Evolutionary conservation across 2,888 invertebrate species (phyloP), one percentile per base, ranked within the genome.

Genomic region (Timema podura): DNA sequence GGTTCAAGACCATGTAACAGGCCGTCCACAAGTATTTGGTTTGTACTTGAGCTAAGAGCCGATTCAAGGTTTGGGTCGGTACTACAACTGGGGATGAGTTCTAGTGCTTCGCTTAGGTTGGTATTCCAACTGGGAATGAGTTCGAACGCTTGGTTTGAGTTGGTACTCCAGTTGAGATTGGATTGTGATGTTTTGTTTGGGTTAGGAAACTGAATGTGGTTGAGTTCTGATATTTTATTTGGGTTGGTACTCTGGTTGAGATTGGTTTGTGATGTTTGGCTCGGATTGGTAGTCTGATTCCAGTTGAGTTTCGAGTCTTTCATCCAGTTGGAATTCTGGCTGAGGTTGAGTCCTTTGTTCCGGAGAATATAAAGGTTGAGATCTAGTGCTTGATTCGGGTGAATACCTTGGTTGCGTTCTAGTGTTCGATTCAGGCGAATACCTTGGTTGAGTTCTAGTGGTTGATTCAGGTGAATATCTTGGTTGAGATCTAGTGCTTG

Each of bases 271-370:
- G 30, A 30, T 30, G 30, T 30, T 30, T 30, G 30, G 30, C 30
- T 30, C 30, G 30, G 30, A 30, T 57, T 57, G 57, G 57, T 15
- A 13, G 30, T 15, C 9, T 7, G 30, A n/a, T 30, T 57, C 16
- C 3, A 30, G 30, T 15, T 57, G 7, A 6, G 57, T 30, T 30
- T 30, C 30, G 3, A 30, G 30, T 30, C 30, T 30, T 30, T 30
- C 30, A 30, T 30, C 30, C 30, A 30, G 30, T 30, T 30, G 30
- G 30, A 30, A 57, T 57, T 57, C 57, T 57, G 13, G 57, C 57
- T 57, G 57, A n/a, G 57, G 57, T 13, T 57, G 57, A 16, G 30
- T 15, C 30, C 57, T 57, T 57, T 57, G 57, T 57, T 57, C 16
- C 6, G 16, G 16, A n/a, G 57, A 30, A 30, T 57, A 57, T 15